phyloP scores from a whole-genome alignment of 2,888 invertebrate genomes.

The Chrysodeixis includens region DNA sequence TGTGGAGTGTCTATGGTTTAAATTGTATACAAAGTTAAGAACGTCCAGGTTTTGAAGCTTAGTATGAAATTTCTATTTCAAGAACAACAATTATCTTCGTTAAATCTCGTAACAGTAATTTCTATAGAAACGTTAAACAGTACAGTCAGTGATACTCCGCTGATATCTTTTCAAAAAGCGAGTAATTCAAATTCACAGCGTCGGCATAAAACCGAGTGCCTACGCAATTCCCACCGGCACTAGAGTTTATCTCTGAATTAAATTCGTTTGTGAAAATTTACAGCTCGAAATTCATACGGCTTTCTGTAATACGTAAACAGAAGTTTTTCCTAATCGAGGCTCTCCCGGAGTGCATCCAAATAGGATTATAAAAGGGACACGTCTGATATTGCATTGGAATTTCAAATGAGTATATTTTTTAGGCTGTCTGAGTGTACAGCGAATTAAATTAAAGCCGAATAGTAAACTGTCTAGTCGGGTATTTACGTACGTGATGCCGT shows the following conservation, averaged over 20 bases:
- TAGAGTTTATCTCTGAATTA: slow-evolving; percentile 57
- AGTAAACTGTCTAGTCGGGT: slow-evolving; percentile 69
- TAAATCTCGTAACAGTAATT: background rate
- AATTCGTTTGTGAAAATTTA: slow-evolving; percentile 55
- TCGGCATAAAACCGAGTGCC: slow-evolving; percentile 35
- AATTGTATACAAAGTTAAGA: no score
- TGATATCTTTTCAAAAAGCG: slow-evolving; percentile 32
- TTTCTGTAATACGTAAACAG: slow-evolving; percentile 64
- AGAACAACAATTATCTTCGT: background rate
- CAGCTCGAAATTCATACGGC: slow-evolving; percentile 46
- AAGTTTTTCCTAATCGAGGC: slow-evolving; percentile 64
- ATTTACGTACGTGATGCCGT: slow-evolving; percentile 70
- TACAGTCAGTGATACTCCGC: slow-evolving; percentile 14
- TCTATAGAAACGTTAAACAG: slow-evolving; percentile 5
- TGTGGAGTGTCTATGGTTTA: no score
- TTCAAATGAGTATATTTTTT: slow-evolving; percentile 87
- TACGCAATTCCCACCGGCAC: slow-evolving; percentile 36
- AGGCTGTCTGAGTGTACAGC: slow-evolving; percentile 80
- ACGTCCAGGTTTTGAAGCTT: no score
- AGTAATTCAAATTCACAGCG: slow-evolving; percentile 40
- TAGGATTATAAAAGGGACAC: slow-evolving; percentile 81
- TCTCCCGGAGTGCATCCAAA: slow-evolving; percentile 74
- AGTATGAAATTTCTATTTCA: background rate
- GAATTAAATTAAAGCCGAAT: slow-evolving; percentile 81
- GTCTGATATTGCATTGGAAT: slow-evolving; percentile 82